Base-by-base conservation (phyloP, 1,140 invertebrate genomes). In the Aphelinus atriplicis region DNA sequence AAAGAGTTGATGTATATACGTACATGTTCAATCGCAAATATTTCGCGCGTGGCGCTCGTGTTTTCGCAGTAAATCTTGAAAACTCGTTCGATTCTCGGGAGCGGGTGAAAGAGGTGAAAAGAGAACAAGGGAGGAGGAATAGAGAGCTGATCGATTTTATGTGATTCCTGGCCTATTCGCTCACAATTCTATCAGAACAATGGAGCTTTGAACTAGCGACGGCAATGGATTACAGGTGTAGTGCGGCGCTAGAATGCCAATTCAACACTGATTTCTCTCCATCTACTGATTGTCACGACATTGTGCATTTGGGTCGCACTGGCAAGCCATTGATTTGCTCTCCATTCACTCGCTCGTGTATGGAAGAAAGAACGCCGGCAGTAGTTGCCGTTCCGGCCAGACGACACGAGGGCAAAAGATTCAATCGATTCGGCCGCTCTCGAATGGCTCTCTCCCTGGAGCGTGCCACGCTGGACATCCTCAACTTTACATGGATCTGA, bases 141-240 rank as follows among this genome's bases (percentile, higher is more conserved):
- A 63, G n/a, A 66, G 7, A 7, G 57, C 3, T 1, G 42, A 42
- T 70, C 9, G 58, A 70, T 60, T 70, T 70, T 70, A 61, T 61
- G 48, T 42, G 48, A 70, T 51, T 70, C 63, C 55, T 62, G 7
- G 69, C 42, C 60, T n/a, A 46, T 61, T 57, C 53, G 2, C 9
- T 57, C 50, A 7, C 64, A 51, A 55, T 55, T 57, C 45, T 42
- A 7, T 2, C 65, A n/a, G 47, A 50, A 64, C 58, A 55, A 69
- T 60, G 58, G 47, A 26, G 43, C 64, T 6, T 66, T 43, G 66
- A 4, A 48, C 10, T 26, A 47, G 45, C 42, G 45, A 42, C 7
- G 50, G 45, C 65, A 57, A 57, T 68, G 57, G 67, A 69, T 69
- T 69, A 60, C 67, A 69, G 57, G 53, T 69, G 67, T 60, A 69